A percentile compares a stretch with the other conserved stretches of the same genome.
phyloP scores from a whole-genome alignment of 2,797 vertebrate genomes.

The Clarias laeviceps region DNA sequence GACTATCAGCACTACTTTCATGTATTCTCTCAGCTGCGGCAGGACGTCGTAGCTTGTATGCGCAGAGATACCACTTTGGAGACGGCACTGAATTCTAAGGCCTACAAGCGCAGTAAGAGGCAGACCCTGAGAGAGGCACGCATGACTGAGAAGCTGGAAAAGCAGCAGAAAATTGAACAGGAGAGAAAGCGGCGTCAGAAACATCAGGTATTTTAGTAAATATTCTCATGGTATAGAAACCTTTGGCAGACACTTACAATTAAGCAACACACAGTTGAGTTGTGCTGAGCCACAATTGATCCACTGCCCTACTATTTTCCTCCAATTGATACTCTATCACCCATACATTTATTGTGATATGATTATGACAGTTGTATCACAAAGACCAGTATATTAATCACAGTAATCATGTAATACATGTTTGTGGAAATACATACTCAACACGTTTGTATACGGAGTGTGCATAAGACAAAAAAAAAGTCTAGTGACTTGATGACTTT shows the following conservation, averaged over 20 bases:
- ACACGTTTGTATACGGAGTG: not conserved
- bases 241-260: not conserved
- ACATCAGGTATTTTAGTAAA: slow-evolving; percentile 82
- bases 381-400: not conserved
- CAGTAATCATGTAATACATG: not conserved
- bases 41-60: slow-evolving; percentile 97
- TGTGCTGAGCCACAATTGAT: not conserved
- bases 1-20: not conserved
- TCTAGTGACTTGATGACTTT: not conserved
- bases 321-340: not conserved
- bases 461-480: not conserved
- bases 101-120: slow-evolving; percentile 94
- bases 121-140: slow-evolving; percentile 94
- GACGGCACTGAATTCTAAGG: slow-evolving; percentile 96
- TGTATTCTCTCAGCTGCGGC: slow-evolving; percentile 79
- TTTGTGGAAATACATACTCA: not conserved
- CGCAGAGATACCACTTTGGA: slow-evolving; percentile 93
- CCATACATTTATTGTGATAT: not conserved
- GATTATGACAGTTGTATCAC: not conserved
- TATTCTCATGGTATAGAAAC: not conserved
- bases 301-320: not conserved
- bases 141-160: slow-evolving; percentile 98
- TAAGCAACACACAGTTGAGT: not conserved
- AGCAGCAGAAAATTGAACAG: slow-evolving; percentile 98
- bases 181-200: slow-evolving; percentile 96